phyloP scores from a whole-genome alignment of 2,113 vertebrate species.

The Amphiprion percula region DNA sequence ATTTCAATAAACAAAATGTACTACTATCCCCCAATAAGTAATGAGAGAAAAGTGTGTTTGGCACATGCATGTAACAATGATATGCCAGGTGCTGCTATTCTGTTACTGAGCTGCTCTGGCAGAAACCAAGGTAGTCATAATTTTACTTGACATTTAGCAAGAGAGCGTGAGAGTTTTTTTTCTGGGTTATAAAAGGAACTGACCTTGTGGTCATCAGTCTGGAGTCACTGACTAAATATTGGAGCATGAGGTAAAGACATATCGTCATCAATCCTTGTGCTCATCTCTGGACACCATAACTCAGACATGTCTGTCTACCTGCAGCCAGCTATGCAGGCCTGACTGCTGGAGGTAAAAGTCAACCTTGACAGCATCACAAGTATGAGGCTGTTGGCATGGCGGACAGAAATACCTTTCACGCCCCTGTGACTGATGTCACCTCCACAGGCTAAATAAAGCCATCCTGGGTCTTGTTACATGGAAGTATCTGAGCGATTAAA shows the following conservation, averaged over 20 bases:
- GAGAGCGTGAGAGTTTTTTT: slow-evolving; percentile 64
- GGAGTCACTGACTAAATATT: slow-evolving; percentile 58
- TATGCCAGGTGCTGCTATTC: slow-evolving; percentile 70
- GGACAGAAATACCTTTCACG: slow-evolving; percentile 73
- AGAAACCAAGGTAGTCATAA: slow-evolving; percentile 56
- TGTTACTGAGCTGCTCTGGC: slow-evolving; percentile 72
- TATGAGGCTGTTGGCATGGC: slow-evolving; percentile 59
- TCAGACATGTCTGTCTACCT: slow-evolving; percentile 51
- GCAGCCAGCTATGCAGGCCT: slow-evolving; percentile 24
- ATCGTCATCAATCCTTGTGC: slow-evolving; percentile 50
- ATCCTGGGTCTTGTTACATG: slow-evolving; percentile 64
- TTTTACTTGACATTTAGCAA: slow-evolving; percentile 75
- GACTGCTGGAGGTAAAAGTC: slow-evolving; percentile 44
- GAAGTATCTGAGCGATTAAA: slow-evolving; percentile 62
- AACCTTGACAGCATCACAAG: slow-evolving; percentile 52
- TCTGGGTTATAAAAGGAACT: slow-evolving; percentile 67
- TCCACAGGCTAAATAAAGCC: slow-evolving; percentile 68
- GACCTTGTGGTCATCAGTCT: slow-evolving; percentile 60
- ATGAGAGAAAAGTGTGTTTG: slow-evolving; percentile 80
- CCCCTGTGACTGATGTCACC: slow-evolving; percentile 76
- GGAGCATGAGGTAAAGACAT: slow-evolving; percentile 57
- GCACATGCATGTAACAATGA: slow-evolving; percentile 68
- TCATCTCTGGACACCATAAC: slow-evolving; percentile 41
- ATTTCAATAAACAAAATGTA: slow-evolving; percentile 80
- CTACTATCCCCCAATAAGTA: slow-evolving; percentile 71